phyloP scores from a whole-genome alignment of 2,888 invertebrate genomes.

The Eupeodes latifasciatus region DNA sequence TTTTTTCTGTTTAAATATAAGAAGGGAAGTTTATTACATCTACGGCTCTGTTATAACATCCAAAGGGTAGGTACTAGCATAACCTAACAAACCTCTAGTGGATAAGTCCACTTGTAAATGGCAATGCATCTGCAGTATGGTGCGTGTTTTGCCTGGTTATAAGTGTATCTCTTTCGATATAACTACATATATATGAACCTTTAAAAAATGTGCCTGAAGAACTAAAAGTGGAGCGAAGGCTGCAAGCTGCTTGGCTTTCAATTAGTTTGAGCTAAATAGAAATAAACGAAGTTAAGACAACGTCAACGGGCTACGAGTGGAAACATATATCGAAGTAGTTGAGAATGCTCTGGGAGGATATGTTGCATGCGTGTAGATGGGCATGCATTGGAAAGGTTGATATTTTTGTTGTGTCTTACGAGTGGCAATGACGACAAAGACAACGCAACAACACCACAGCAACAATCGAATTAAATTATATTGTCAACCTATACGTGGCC shows the following conservation, averaged over 20 bases:
- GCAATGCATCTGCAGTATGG: conserved; percentile 15
- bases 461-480: conserved; percentile 63
- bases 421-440: conserved; percentile 24
- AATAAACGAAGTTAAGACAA: conserved; percentile 71
- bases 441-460: conserved; percentile 47
- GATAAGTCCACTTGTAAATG: conserved; percentile 23
- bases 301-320: conserved; percentile 17
- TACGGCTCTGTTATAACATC: background rate
- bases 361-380: conserved; percentile 14
- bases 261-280: conserved; percentile 69
- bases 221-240: conserved; percentile 31
- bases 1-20: too few relatives aligned
- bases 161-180: conserved; percentile 27
- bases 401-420: background rate
- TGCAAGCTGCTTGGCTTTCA: conserved; percentile 58
- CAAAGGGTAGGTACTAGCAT: background rate
- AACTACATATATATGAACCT: background rate
- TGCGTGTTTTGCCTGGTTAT: conserved; percentile 6
- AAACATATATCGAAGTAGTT: too few relatives aligned
- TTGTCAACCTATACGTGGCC: conserved; percentile 52
- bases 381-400: conserved; percentile 3
- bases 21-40: background rate
- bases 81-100: conserved; percentile 14
- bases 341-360: conserved; percentile 18
- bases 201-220: conserved; percentile 12